Base-by-base conservation (phyloP, 2,888 invertebrate species). In the Chironomus riparius region DNA sequence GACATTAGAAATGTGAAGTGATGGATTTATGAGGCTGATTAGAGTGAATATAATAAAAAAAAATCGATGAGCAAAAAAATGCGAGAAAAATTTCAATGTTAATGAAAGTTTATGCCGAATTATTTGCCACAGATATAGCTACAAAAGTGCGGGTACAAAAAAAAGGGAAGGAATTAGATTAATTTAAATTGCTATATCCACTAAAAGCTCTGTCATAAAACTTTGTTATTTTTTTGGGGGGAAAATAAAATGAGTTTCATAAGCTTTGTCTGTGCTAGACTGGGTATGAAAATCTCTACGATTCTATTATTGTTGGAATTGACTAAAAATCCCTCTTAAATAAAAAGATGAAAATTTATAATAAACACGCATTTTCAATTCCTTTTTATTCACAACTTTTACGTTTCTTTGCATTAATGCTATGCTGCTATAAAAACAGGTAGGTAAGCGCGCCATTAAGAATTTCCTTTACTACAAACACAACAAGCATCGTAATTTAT, bases 1-100 rank as follows among this genome's bases (percentile, higher is more conserved):
- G 65, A 22, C 65, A 65, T 65, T 65, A 71, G 50, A 56, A 24
- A 65, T 56, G 24, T 24, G 22, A 62, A 62, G 62, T 70, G 71
- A 71, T 50, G 71, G 71, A 71, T 71, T 71, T 71, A 71, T 71
- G 24, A 24, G 65, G 65, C 56, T 56, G 56, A 56, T 56, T 38
- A 56, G 24, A 24, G 65, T 65, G 65, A 65, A 24, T 24, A 65
- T 13, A 65, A 15, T 56, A 56, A 56, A 48, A n/a, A n/a, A 21
- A 71, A 71, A 71, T 71, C 71, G 71, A 71, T 71, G 18, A 70
- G 38, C 15, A 18, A 15, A 15, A 56, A 56, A 56, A 56, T 38
- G 15, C 56, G 56, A 56, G 18, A 15, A 56, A 50, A 56, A 56
- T 56, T 56, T 56, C 56, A 56, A 56, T 56, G 56, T 56, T 56